Conservation (phyloP, 2,888 invertebrate species). For the Oscheius sp. region DNA sequence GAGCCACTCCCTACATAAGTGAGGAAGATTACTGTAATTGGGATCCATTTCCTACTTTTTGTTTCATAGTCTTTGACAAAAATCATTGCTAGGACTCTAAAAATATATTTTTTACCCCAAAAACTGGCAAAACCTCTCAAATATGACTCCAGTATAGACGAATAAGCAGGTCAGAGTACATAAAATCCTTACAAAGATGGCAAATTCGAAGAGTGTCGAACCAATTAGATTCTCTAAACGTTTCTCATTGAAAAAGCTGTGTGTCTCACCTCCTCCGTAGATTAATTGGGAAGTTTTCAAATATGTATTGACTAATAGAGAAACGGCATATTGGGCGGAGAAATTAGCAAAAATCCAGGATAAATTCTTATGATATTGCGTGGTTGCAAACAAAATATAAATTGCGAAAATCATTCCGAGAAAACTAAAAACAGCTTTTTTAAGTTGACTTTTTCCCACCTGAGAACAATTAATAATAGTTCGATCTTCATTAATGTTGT, state of each 20-base stretch:
- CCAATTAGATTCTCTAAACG: conserved; percentile 10
- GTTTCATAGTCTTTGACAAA: conserved; percentile 14
- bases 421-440: neutral
- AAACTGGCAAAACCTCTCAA: neutral
- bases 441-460: neutral
- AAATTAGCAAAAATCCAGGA: conserved; percentile 12
- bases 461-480: neutral
- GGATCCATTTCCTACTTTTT: conserved; percentile 7
- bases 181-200: neutral
- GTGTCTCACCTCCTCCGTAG: conserved; percentile 4
- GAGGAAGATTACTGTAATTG: neutral
- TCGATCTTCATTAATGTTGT: neutral
- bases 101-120: neutral
- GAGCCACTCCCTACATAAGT: conserved; percentile 1
- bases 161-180: conserved; percentile 8
- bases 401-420: conserved; percentile 2
- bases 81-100: conserved; percentile 5
- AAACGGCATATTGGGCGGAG: neutral
- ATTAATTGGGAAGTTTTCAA: conserved; percentile 1
- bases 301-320: neutral
- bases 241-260: neutral
- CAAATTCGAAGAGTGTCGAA: neutral
- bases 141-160: neutral
- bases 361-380: conserved; percentile 15
- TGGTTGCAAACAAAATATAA: conserved; percentile 6